phyloP scores from a whole-genome alignment of 2,888 invertebrate genomes.

The Sphecodes monilicornis region DNA sequence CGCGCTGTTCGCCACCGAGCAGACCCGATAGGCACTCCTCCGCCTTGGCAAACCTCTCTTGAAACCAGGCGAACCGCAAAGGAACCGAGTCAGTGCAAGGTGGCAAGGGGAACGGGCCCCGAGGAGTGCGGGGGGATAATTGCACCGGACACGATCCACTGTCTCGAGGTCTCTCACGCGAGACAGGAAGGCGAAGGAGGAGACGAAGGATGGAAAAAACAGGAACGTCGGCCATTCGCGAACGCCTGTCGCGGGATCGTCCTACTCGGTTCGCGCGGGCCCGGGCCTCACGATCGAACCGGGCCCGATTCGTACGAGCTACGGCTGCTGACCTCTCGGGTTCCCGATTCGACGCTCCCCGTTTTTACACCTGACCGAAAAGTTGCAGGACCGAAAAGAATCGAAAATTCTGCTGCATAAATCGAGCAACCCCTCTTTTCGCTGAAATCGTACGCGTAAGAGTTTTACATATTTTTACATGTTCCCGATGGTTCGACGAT shows the following conservation, averaged over 20 bases:
- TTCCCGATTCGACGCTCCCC: background rate
- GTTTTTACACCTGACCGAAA: background rate
- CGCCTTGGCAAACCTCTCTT: slow-evolving; percentile 17
- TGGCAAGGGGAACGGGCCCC: slow-evolving; percentile 36
- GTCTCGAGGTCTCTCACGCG: slow-evolving; percentile 72
- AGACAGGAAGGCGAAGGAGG: slow-evolving; percentile 66
- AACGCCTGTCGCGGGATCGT: slow-evolving; percentile 36
- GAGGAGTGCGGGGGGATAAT: slow-evolving; percentile 64
- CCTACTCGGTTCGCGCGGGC: slow-evolving; percentile 15
- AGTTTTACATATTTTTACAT: background rate
- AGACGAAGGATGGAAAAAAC: slow-evolving; percentile 53
- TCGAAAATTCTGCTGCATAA: background rate
- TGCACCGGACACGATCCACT: slow-evolving; percentile 70
- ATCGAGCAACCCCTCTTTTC: background rate
- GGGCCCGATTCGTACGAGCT: background rate
- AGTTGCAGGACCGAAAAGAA: background rate
- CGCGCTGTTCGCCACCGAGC: slow-evolving; percentile 57
- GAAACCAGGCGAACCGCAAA: slow-evolving; percentile 36
- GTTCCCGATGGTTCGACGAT: background rate
- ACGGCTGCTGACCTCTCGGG: background rate
- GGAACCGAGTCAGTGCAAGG: background rate
- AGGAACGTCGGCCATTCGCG: slow-evolving; percentile 63
- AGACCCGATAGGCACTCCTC: slow-evolving; percentile 51
- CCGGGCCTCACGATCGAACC: slow-evolving; percentile 8
- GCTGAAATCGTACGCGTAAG: background rate